phyloP scores from a whole-genome alignment of 2,113 vertebrate genomes.

The Gobius niger region DNA sequence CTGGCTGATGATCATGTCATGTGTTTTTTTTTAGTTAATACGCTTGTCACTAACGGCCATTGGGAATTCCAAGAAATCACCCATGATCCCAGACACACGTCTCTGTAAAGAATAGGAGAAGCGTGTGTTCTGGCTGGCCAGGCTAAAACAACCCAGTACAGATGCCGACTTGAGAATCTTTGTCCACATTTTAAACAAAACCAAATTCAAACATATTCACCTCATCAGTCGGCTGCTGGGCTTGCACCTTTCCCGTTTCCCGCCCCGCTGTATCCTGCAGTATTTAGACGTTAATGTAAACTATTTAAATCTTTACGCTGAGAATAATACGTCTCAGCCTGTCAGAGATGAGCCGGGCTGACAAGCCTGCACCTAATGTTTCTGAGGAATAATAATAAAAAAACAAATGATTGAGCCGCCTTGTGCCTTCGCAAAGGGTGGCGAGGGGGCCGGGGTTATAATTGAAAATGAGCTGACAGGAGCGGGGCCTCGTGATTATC shows the following conservation, averaged over 20 bases:
- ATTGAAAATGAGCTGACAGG: slow-evolving; percentile 72
- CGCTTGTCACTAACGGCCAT: too few relatives aligned
- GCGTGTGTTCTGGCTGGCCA: too few relatives aligned
- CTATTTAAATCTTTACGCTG: slow-evolving; percentile 7
- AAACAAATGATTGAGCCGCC: background rate
- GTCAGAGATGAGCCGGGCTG: slow-evolving; percentile 15
- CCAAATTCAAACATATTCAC: background rate
- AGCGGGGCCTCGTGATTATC: slow-evolving; percentile 66
- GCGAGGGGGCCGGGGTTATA: slow-evolving; percentile 45
- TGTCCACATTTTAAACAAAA: too few relatives aligned
- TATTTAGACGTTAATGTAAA: slow-evolving; percentile 16
- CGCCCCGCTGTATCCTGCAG: background rate
- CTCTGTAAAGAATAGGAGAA: too few relatives aligned
- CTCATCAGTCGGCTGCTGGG: background rate
- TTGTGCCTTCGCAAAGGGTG: slow-evolving; percentile 50
- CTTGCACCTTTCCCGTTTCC: background rate
- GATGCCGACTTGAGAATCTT: too few relatives aligned
- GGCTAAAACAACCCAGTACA: too few relatives aligned
- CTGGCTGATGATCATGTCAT: too few relatives aligned
- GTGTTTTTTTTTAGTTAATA: too few relatives aligned
- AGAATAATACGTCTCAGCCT: slow-evolving; percentile 8
- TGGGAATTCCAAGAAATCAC: too few relatives aligned
- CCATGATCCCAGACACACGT: too few relatives aligned
- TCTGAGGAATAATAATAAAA: slow-evolving; percentile 19
- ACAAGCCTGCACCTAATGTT: slow-evolving; percentile 12